These are phyloP conservation scores for Vulpes lagopus DNA, from an alignment of 2,113 vertebrate genomes.

Conservation along the genomic window DNA sequence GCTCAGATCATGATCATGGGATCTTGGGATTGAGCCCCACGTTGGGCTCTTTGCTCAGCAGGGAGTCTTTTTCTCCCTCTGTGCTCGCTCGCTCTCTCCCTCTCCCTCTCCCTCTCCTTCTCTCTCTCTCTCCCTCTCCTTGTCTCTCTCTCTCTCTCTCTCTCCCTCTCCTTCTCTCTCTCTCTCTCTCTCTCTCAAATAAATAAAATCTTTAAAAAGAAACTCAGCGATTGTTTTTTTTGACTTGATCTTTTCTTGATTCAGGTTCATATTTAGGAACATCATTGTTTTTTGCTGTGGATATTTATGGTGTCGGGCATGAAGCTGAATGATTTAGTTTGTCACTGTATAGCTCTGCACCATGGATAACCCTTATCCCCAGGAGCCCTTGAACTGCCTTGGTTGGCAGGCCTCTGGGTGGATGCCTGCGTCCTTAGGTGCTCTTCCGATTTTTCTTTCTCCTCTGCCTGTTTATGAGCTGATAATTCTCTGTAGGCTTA, in stretches of 20 bases:
- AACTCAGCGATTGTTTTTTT: background rate
- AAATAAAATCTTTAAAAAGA: background rate
- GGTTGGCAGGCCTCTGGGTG: background rate
- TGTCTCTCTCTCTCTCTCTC: background rate
- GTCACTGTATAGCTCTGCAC: background rate
- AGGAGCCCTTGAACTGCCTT: background rate
- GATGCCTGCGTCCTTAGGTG: background rate
- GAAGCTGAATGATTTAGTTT: background rate
- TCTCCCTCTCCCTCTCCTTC: background rate
- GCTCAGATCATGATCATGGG: background rate
- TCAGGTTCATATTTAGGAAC: background rate
- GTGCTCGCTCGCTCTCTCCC: background rate
- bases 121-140: background rate
- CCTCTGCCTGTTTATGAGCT: background rate
- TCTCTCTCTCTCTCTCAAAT: background rate
- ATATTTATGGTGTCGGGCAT: background rate
- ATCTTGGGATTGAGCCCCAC: background rate
- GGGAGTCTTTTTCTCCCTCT: background rate
- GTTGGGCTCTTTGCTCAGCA: background rate
- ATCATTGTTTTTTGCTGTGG: background rate
- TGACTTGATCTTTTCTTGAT: background rate
- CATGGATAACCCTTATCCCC: background rate
- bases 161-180: background rate
- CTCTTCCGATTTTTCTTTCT: background rate
- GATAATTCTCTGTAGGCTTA: conserved; percentile 33